Percentiles rank a stretch among this genome's conserved stretches.
phyloP scores from a whole-genome alignment of 2,797 vertebrate species.

The Spea hammondii region DNA sequence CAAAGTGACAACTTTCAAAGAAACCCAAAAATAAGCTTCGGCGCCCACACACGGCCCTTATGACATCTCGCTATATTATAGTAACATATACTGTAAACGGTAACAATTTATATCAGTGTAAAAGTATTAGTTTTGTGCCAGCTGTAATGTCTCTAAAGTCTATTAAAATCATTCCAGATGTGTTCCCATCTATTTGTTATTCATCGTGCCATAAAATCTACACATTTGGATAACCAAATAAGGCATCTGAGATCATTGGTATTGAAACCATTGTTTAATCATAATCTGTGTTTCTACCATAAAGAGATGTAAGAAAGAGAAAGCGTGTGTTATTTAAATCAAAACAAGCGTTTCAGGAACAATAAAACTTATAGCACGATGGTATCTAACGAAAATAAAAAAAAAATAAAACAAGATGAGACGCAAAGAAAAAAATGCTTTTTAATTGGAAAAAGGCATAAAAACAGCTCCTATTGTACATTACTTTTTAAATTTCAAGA shows the following conservation, averaged over 20 bases:
- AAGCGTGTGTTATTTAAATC: constrained; percentile 37
- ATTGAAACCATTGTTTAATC: constrained; percentile 6
- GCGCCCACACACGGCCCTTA: too few species aligned
- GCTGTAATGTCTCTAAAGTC: too few species aligned
- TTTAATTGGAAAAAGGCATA: constrained; percentile 52
- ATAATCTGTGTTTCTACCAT: constrained; percentile 20
- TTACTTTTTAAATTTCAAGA: constrained; percentile 49
- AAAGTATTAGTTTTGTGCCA: too few species aligned
- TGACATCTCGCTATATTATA: too few species aligned
- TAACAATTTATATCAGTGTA: too few species aligned
- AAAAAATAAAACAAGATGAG: constrained; percentile 43
- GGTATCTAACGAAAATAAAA: constrained; percentile 30
- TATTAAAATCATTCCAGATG: too few species aligned
- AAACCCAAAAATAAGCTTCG: too few species aligned
- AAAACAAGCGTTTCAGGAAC: constrained; percentile 31
- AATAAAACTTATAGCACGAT: constrained; percentile 43
- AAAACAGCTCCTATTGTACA: constrained; percentile 46
- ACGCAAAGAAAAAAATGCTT: constrained; percentile 33
- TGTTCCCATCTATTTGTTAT: too few species aligned
- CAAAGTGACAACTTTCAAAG: too few species aligned
- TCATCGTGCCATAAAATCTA: too few species aligned
- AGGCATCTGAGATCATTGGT: constrained; percentile 19
- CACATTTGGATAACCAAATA: not conserved
- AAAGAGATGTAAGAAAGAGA: constrained; percentile 21
- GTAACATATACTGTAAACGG: too few species aligned